Conservation (phyloP, 2,797 vertebrate genomes). For the Premnoplex brunnescens region DNA sequence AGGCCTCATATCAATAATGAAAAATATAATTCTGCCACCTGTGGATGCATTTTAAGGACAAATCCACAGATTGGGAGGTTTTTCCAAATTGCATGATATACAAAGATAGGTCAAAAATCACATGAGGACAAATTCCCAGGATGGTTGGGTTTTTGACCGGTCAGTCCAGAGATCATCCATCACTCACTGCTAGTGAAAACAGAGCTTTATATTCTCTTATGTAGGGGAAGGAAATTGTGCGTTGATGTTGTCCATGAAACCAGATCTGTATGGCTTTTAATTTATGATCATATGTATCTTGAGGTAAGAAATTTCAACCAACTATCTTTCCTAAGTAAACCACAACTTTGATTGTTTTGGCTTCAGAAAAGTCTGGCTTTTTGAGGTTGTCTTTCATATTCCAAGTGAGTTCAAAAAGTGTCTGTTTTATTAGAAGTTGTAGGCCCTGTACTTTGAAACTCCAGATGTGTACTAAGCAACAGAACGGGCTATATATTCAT, state of each 20-base stretch:
- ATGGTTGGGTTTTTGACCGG: background rate
- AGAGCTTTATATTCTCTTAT: background rate
- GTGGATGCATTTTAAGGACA: background rate
- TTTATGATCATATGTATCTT: background rate
- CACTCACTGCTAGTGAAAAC: background rate
- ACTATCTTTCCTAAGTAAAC: background rate
- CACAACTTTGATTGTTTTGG: background rate
- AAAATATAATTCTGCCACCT: background rate
- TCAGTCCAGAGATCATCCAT: background rate
- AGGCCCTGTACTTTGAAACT: background rate
- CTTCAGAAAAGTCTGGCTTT: background rate
- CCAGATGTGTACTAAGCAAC: background rate
- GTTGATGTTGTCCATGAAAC: background rate
- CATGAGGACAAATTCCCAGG: background rate
- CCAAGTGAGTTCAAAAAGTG: background rate
- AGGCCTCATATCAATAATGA: background rate
- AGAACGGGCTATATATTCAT: background rate
- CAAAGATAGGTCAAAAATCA: background rate
- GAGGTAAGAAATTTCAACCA: background rate
- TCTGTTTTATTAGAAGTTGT: background rate
- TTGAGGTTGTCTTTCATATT: constrained; percentile 13
- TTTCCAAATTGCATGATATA: background rate
- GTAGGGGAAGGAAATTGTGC: background rate
- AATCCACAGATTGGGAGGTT: background rate
- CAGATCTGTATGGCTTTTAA: background rate